Evolutionary conservation across 2,113 vertebrate species (phyloP).

Genomic region (Atrichornis clamosus): DNA sequence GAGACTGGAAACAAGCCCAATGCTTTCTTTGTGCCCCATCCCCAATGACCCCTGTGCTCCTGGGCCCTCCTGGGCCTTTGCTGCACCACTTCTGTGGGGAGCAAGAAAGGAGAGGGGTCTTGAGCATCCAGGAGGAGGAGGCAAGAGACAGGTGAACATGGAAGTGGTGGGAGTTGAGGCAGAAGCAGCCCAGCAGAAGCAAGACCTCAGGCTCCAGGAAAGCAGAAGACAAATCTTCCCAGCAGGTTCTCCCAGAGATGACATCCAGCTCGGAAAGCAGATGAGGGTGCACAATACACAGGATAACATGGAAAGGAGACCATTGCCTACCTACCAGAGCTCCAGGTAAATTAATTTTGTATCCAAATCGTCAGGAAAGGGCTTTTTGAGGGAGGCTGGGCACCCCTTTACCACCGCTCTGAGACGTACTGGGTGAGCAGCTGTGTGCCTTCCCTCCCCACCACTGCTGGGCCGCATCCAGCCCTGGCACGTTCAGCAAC

Average conservation of each 20-base stretch:
- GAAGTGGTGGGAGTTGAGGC: neutral
- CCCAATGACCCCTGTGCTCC: accelerated
- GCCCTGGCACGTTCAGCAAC: neutral
- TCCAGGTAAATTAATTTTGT: neutral
- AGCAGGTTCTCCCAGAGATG: neutral
- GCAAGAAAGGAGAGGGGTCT: neutral
- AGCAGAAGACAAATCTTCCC: neutral
- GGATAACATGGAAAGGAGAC: neutral
- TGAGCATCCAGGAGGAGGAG: neutral
- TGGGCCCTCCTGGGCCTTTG: neutral
- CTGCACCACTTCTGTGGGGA: neutral
- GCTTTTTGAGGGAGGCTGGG: neutral
- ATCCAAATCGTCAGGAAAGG: neutral
- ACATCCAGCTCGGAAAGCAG: neutral
- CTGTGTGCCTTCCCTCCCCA: neutral
- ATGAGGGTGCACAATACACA: neutral
- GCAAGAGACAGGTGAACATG: neutral
- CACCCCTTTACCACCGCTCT: neutral
- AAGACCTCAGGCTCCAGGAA: neutral
- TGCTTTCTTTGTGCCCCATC: neutral
- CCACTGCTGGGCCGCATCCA: neutral
- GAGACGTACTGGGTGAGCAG: neutral
- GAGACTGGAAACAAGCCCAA: neutral
- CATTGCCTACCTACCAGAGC: neutral
- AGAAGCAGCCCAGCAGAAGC: neutral